Conservation (phyloP, 2,113 vertebrate species). For the Myotis lucifugus region DNA sequence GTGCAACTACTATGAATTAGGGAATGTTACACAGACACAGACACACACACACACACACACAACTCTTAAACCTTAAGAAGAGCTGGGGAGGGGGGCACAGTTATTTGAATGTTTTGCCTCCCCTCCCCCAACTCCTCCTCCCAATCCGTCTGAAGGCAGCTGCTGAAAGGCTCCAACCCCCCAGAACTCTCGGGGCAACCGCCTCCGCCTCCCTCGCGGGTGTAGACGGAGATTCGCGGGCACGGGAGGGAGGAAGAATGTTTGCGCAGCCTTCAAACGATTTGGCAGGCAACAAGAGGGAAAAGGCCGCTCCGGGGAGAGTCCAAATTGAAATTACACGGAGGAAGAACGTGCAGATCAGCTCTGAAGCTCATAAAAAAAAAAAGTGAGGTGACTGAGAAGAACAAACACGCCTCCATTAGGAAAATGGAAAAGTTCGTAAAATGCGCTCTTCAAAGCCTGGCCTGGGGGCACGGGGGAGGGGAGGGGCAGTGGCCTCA, state of each 20-base stretch:
- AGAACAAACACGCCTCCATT: conserved; percentile 47
- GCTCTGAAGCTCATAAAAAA: conserved; percentile 49
- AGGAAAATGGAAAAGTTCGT: conserved; percentile 15
- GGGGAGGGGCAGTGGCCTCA: neutral
- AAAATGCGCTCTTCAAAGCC: conserved; percentile 25
- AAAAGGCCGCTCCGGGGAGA: conserved; percentile 64
- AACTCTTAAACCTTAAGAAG: neutral
- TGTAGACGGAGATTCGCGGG: conserved; percentile 8
- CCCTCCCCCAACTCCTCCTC: neutral
- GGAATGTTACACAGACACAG: neutral
- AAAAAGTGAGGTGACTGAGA: conserved; percentile 25
- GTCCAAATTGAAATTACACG: conserved; percentile 67
- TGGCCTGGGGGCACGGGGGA: accelerated
- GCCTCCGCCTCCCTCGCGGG: conserved; percentile 6
- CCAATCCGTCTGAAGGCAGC: neutral
- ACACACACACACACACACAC: no score
- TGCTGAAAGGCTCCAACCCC: neutral
- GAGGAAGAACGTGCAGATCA: conserved; percentile 45
- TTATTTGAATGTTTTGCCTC: neutral
- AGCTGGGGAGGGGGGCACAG: no score
- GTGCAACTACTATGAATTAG: neutral
- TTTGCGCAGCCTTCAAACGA: conserved; percentile 72
- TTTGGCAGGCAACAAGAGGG: conserved; percentile 69
- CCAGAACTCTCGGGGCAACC: neutral
- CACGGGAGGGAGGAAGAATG: conserved; percentile 31